These are phyloP conservation scores for Hetaerina americana DNA, from an alignment of 1,140 invertebrate species.

Conservation along the genomic window DNA sequence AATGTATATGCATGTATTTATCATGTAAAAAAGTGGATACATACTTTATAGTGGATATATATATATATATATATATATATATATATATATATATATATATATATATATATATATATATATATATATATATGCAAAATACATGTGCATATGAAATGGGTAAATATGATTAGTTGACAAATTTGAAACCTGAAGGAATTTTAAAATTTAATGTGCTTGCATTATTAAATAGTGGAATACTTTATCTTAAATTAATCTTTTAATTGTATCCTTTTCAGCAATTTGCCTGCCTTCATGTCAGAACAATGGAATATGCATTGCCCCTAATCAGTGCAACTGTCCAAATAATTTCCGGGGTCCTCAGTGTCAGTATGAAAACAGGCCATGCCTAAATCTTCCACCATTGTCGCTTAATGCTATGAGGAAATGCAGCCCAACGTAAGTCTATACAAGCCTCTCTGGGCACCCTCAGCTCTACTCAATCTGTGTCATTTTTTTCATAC, in stretches of 20 bases:
- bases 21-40: too few relatives aligned
- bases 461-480: background rate
- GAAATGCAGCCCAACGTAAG: conserved; percentile 50
- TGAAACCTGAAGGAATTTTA: background rate
- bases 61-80: too few relatives aligned
- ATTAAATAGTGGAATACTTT: background rate
- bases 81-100: background rate
- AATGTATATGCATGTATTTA: too few relatives aligned
- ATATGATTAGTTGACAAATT: background rate
- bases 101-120: background rate
- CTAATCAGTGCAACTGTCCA: conserved; percentile 55
- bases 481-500: too few relatives aligned
- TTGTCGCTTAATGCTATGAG: conserved; percentile 47
- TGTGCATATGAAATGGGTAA: background rate
- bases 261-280: conserved; percentile 44
- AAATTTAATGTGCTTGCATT: background rate
- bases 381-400: conserved; percentile 49
- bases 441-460: conserved; percentile 5
- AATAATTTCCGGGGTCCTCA: conserved; percentile 54
- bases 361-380: conserved; percentile 59
- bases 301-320: conserved; percentile 57
- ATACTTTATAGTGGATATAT: too few relatives aligned
- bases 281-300: conserved; percentile 63
- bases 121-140: background rate
- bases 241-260: conserved; percentile 1